These are phyloP conservation scores for Stegodyphus mimosarum DNA, from an alignment of 1,140 invertebrate genomes.

Conservation along the genomic window DNA sequence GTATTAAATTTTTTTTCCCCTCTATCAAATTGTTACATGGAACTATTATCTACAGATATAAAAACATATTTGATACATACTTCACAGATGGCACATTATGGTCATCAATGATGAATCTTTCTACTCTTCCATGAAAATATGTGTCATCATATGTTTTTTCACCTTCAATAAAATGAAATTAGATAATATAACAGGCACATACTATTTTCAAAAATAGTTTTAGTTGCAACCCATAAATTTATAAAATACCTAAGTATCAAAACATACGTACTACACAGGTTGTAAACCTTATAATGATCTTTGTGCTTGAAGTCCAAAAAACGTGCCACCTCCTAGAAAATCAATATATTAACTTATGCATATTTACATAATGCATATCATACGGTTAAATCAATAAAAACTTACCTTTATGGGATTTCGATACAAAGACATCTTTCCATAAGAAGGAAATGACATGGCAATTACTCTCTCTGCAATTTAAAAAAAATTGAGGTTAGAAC, in stretches of 20 bases:
- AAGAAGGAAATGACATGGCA: slow-evolving; percentile 76
- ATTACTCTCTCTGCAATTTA: slow-evolving; percentile 71
- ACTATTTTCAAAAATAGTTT: too few relatives aligned
- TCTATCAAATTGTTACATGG: too few relatives aligned
- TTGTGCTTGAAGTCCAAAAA: slow-evolving; percentile 74
- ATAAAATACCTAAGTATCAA: not conserved
- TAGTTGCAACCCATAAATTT: not conserved
- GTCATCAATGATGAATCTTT: slow-evolving; percentile 73
- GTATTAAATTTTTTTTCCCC: not conserved
- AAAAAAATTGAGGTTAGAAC: slow-evolving; percentile 26
- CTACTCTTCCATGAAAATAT: slow-evolving; percentile 73
- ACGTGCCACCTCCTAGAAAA: slow-evolving; percentile 71
- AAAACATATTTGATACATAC: slow-evolving; percentile 65
- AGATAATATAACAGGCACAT: too few relatives aligned
- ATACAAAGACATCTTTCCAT: slow-evolving; percentile 72
- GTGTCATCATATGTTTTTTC: slow-evolving; percentile 73
- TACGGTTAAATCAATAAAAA: slow-evolving; percentile 9
- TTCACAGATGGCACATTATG: slow-evolving; percentile 75
- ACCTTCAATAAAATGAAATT: slow-evolving; percentile 65
- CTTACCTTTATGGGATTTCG: slow-evolving; percentile 73
- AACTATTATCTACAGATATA: too few relatives aligned
- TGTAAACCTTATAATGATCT: slow-evolving; percentile 75
- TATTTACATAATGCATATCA: not conserved
- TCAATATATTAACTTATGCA: slow-evolving; percentile 30
- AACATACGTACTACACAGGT: slow-evolving; percentile 72